phyloP scores from a whole-genome alignment of 2,113 vertebrate genomes.

The Lichenostomus cassidix region DNA sequence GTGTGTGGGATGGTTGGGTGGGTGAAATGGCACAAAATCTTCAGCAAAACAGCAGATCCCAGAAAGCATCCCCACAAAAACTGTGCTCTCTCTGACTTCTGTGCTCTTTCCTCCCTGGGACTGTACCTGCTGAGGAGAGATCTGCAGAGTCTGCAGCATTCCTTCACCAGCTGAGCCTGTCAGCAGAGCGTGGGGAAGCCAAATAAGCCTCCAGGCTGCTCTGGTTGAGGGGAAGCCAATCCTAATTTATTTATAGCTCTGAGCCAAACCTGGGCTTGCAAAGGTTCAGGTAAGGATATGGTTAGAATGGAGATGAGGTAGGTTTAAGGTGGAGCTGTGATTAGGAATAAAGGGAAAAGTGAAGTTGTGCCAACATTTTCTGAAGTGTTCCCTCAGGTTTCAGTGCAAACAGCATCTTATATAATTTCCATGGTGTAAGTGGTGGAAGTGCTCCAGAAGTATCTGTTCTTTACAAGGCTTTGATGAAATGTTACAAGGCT shows the following conservation, averaged over 20 bases:
- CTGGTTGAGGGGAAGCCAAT: neutral
- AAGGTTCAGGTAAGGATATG: constrained; percentile 23
- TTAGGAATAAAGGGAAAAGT: neutral
- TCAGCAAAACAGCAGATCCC: neutral
- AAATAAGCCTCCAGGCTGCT: neutral
- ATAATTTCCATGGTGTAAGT: neutral
- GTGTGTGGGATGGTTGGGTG: neutral
- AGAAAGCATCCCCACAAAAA: neutral
- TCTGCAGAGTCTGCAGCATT: neutral
- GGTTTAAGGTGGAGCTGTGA: neutral
- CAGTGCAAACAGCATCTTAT: neutral
- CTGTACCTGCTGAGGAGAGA: neutral
- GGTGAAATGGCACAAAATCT: neutral
- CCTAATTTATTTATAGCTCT: neutral
- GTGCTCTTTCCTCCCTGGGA: neutral
- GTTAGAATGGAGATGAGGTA: neutral
- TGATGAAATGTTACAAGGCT: constrained; percentile 19
- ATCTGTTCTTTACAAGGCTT: neutral
- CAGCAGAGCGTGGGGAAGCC: neutral
- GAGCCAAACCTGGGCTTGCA: neutral
- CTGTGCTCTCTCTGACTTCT: neutral
- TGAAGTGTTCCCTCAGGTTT: neutral
- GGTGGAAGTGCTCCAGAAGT: neutral
- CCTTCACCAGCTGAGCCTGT: neutral
- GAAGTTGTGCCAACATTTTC: neutral